phyloP scores from a whole-genome alignment of 1,140 invertebrate species.

The Drosophila truncata region DNA sequence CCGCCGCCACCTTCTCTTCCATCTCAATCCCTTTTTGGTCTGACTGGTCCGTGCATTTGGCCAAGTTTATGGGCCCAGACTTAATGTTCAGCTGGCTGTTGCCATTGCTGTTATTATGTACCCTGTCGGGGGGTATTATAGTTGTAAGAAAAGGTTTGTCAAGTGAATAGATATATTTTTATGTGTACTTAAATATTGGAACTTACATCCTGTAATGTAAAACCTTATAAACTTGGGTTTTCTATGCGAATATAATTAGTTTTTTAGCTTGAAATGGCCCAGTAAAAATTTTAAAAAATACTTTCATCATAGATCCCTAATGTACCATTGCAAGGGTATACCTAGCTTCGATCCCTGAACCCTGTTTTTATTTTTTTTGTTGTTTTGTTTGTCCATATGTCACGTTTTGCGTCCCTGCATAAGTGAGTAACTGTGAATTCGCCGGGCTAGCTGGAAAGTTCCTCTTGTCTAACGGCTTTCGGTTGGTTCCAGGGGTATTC shows the following conservation, averaged over 20 bases:
- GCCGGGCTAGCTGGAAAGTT: conserved; percentile 28
- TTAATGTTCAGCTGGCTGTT: conserved; percentile 24
- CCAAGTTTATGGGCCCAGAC: conserved; percentile 47
- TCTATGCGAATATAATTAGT: too few species aligned
- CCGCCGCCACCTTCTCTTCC: conserved; percentile 2
- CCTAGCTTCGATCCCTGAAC: background rate
- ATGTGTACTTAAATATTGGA: background rate
- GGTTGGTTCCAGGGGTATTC: conserved; percentile 4
- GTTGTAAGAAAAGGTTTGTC: background rate
- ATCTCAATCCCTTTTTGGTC: conserved; percentile 38
- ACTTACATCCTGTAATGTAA: background rate
- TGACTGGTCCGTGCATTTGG: conserved; percentile 31
- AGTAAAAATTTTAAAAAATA: background rate
- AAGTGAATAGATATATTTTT: too few species aligned
- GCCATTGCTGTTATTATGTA: conserved; percentile 2
- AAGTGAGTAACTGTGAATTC: conserved; percentile 52
- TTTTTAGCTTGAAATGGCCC: background rate
- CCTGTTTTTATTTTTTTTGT: background rate
- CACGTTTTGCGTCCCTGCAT: conserved; percentile 47
- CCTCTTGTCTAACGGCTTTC: conserved; percentile 48
- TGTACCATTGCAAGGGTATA: background rate
- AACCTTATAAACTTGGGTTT: background rate
- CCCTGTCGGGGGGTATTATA: background rate
- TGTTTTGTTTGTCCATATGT: conserved; percentile 25
- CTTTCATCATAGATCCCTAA: background rate